Conservation (phyloP, 23 tunicate species). For the Pegea sp. region DNA sequence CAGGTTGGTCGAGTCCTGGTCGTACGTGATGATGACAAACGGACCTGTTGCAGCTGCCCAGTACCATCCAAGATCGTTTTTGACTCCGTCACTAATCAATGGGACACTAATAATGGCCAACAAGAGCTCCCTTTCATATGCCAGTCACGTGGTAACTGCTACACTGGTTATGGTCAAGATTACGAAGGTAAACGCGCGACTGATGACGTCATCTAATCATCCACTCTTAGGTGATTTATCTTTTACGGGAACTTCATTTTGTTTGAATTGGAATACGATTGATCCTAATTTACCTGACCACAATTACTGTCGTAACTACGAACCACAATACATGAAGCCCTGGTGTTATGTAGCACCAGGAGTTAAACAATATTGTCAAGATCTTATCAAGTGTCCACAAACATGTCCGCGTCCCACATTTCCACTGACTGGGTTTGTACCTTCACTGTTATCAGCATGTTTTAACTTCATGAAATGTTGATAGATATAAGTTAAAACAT, state of each 20-base stretch:
- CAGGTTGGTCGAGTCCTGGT: slow-evolving; percentile 6
- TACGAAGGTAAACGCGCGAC: slow-evolving; percentile 16
- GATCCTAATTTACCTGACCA: slow-evolving; percentile 39
- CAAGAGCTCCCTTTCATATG: slow-evolving; percentile 36
- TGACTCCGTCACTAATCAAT: slow-evolving; percentile 11
- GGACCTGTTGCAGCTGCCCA: slow-evolving; percentile 24
- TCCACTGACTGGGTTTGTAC: slow-evolving; percentile 12
- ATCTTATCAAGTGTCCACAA: slow-evolving; percentile 9
- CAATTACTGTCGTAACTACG: slow-evolving; percentile 29
- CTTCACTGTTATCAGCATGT: no score
- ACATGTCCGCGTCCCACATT: slow-evolving; percentile 16
- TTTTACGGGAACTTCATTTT: slow-evolving; percentile 23
- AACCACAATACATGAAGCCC: slow-evolving; percentile 12
- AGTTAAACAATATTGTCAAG: slow-evolving; percentile 44
- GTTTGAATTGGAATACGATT: slow-evolving; percentile 60
- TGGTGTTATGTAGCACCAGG: slow-evolving; percentile 61
- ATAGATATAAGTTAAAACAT: no score
- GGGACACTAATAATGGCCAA: slow-evolving; percentile 25
- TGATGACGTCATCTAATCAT: no score
- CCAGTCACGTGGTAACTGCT: slow-evolving; percentile 43
- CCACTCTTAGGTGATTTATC: no score
- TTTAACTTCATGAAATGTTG: no score
- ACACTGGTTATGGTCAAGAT: slow-evolving; percentile 14
- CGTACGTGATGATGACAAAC: background rate
- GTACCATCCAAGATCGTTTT: slow-evolving; percentile 14